A percentile compares a stretch with the other conserved stretches of the same genome.
These are phyloP conservation scores for Phaethon lepturus DNA, from an alignment of 2,113 vertebrate genomes.

Conservation along the genomic window DNA sequence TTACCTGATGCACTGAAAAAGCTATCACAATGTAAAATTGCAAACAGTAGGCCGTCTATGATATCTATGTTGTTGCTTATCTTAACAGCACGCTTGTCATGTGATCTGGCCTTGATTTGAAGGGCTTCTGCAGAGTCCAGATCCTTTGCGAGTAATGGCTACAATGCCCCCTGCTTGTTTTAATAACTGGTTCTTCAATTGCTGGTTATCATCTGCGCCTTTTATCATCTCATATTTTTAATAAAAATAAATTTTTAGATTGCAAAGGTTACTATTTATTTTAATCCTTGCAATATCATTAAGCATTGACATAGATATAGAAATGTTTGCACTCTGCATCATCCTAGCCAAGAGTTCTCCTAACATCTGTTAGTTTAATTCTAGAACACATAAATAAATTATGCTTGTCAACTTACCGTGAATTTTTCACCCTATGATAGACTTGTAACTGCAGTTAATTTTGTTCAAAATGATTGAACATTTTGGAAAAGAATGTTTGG, in stretches of 20 bases:
- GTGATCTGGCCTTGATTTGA: neutral
- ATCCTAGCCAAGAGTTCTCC: slow-evolving; percentile 36
- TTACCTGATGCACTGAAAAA: neutral
- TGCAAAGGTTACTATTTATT: slow-evolving; percentile 38
- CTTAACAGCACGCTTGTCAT: neutral
- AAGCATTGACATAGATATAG: neutral
- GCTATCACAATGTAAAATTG: neutral
- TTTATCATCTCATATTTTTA: neutral
- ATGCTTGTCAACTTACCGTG: slow-evolving; percentile 44
- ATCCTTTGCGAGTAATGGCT: neutral
- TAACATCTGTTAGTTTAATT: slow-evolving; percentile 57
- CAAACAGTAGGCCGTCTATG: neutral
- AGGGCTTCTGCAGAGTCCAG: neutral
- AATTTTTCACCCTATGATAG: slow-evolving; percentile 19
- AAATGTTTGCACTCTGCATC: slow-evolving; percentile 12
- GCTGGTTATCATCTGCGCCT: neutral
- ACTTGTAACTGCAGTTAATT: slow-evolving; percentile 24
- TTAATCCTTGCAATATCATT: slow-evolving; percentile 18
- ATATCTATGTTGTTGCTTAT: neutral
- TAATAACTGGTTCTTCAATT: neutral
- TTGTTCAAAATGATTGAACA: slow-evolving; percentile 9
- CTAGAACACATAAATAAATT: slow-evolving; percentile 46
- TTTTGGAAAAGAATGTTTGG: slow-evolving; percentile 6
- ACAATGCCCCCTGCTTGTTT: neutral
- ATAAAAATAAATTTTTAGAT: slow-evolving; percentile 9